phyloP scores from a whole-genome alignment of 2,113 vertebrate genomes.

The Chloropsis hardwickii region DNA sequence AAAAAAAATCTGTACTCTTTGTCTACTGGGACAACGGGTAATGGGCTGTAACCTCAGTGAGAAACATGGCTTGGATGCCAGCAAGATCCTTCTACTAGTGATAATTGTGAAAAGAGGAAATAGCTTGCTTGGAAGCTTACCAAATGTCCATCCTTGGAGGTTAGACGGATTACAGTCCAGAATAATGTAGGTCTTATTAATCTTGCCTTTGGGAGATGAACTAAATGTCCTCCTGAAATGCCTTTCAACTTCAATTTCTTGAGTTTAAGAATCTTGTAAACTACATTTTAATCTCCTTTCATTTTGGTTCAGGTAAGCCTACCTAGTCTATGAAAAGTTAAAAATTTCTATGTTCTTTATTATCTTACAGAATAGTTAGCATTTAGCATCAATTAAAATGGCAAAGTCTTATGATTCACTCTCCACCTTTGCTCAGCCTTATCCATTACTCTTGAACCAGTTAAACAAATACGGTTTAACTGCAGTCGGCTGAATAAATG shows the following conservation, averaged over 20 bases:
- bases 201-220: neutral
- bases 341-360: neutral
- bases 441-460: conserved; percentile 9
- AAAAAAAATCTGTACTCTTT: neutral
- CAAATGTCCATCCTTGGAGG: neutral
- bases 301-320: neutral
- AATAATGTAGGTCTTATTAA: neutral
- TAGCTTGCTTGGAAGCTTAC: conserved; percentile 24
- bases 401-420: neutral
- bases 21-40: neutral
- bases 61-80: neutral
- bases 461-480: conserved; percentile 45
- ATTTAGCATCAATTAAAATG: conserved; percentile 29
- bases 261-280: neutral
- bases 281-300: neutral
- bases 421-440: conserved; percentile 28
- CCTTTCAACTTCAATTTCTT: conserved; percentile 5
- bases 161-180: neutral
- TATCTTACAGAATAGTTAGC: neutral
- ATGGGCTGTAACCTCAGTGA: neutral
- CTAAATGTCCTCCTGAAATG: neutral
- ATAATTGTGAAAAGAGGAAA: conserved; percentile 12
- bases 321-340: neutral
- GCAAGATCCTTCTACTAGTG: neutral
- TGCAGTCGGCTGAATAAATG: conserved; percentile 15